These are phyloP conservation scores for Xylocampa areola DNA, from an alignment of 2,888 invertebrate genomes.

Conservation along the genomic window DNA sequence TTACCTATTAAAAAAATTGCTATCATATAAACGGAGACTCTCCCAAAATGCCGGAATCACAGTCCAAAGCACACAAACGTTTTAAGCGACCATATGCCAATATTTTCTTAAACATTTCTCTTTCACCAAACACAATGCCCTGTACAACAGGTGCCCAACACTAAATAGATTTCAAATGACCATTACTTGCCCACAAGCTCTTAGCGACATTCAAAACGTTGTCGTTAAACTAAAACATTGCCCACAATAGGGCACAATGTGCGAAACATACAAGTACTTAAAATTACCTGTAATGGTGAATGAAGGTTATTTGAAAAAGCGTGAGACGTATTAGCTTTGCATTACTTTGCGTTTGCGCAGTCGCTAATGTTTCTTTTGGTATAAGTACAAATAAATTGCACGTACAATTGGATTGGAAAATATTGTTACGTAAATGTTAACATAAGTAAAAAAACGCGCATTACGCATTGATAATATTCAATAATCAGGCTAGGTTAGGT, in stretches of 20 bases:
- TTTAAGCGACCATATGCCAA: slow-evolving; percentile 19
- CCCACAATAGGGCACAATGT: slow-evolving; percentile 19
- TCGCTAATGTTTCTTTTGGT: slow-evolving; percentile 1
- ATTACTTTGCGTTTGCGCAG: slow-evolving; percentile 21
- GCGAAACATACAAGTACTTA: slow-evolving; percentile 13
- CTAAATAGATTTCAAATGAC: slow-evolving; percentile 44
- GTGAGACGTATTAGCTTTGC: slow-evolving; percentile 8
- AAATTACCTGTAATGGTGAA: slow-evolving; percentile 19
- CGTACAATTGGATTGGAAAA: slow-evolving; percentile 1
- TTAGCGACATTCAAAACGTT: slow-evolving; percentile 35
- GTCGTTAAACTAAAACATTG: slow-evolving; percentile 42
- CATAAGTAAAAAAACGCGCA: no score
- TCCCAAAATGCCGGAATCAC: slow-evolving; percentile 25
- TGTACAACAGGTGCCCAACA: slow-evolving; percentile 36
- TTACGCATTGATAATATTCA: no score
- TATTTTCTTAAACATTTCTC: slow-evolving; percentile 38
- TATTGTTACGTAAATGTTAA: no score
- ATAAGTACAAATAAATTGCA: slow-evolving; percentile 7
- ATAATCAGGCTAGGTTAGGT: no score
- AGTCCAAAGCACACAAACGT: slow-evolving; percentile 25
- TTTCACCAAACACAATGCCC: slow-evolving; percentile 40
- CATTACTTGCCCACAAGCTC: slow-evolving; percentile 43
- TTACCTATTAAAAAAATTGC: no score
- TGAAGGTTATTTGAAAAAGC: slow-evolving; percentile 26
- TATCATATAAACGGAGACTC: no score